A percentile compares a stretch with the other conserved stretches of the same genome.
phyloP scores from a whole-genome alignment of 2,888 invertebrate genomes.

The Plemyria rubiginata region DNA sequence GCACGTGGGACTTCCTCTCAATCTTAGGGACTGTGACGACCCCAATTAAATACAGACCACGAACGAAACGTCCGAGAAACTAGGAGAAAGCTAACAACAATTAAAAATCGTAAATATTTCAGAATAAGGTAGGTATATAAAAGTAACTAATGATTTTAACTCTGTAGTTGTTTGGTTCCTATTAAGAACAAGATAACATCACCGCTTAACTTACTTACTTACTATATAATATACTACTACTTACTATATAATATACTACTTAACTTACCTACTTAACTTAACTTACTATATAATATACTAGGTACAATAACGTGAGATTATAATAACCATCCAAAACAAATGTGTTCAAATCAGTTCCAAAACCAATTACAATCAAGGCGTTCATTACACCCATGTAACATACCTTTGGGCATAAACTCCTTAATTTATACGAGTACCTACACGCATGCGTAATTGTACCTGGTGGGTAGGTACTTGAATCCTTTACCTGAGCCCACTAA shows the following conservation, averaged over 20 bases:
- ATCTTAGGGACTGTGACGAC: slow-evolving; percentile 30
- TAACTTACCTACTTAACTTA: too few species aligned
- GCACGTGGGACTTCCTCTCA: slow-evolving; percentile 37
- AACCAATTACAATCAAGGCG: slow-evolving; percentile 17
- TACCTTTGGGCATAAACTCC: slow-evolving; percentile 20
- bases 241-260: too few species aligned
- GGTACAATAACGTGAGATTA: not conserved
- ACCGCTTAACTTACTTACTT: not conserved
- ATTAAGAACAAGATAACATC: not conserved
- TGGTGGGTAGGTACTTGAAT: slow-evolving; percentile 21
- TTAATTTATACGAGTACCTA: slow-evolving; percentile 29
- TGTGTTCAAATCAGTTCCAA: slow-evolving; percentile 4
- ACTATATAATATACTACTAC: too few species aligned
- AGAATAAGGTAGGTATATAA: not conserved
- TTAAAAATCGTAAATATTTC: not conserved
- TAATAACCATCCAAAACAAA: not conserved
- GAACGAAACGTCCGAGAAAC: slow-evolving; percentile 11
- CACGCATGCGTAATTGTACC: slow-evolving; percentile 32
- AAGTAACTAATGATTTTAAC: not conserved
- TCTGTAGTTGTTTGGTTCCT: not conserved
- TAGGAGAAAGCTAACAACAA: not conserved
- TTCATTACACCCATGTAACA: slow-evolving; percentile 18
- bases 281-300: too few species aligned
- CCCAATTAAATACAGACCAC: slow-evolving; percentile 32
- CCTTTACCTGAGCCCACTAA: slow-evolving; percentile 39